A percentile compares a stretch with the other conserved stretches of the same genome.
Evolutionary conservation across 2,113 vertebrate species (phyloP).

Genomic region (Heteronetta atricapilla): DNA sequence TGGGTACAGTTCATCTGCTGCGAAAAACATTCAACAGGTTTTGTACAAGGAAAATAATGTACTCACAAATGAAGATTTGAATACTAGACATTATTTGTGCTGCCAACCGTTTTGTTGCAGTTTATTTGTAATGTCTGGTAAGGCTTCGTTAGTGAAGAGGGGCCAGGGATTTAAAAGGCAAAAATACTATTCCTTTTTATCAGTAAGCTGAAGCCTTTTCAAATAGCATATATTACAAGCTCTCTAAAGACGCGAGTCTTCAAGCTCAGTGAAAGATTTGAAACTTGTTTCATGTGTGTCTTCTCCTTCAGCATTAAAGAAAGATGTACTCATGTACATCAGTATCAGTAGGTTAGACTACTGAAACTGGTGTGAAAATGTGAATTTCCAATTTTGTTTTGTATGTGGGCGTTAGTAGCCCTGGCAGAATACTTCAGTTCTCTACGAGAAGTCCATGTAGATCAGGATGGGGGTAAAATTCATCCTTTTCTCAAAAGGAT

Average conservation of each 20-base stretch:
- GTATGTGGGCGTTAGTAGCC: constrained; percentile 32
- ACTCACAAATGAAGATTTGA: constrained; percentile 77
- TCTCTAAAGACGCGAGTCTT: constrained; percentile 54
- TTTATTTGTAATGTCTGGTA: constrained; percentile 77
- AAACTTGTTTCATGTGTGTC: constrained; percentile 51
- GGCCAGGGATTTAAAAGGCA: constrained; percentile 72
- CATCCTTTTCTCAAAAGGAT: constrained; percentile 57
- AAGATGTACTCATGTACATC: constrained; percentile 66
- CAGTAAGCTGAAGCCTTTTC: constrained; percentile 67
- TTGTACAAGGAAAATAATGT: constrained; percentile 75
- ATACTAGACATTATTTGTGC: constrained; percentile 74
- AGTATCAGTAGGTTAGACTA: constrained; percentile 80
- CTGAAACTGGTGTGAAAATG: constrained; percentile 78
- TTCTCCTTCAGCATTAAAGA: constrained; percentile 68
- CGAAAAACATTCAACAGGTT: constrained; percentile 77
- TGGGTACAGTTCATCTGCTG: constrained; percentile 79
- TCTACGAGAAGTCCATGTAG: constrained; percentile 54
- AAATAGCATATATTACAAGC: constrained; percentile 63
- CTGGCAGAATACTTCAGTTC: constrained; percentile 66
- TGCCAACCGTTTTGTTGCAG: constrained; percentile 72
- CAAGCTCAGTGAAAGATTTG: constrained; percentile 63
- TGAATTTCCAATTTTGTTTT: constrained; percentile 76
- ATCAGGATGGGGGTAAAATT: constrained; percentile 53
- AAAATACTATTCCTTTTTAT: constrained; percentile 64
- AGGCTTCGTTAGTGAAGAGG: constrained; percentile 71